Evolutionary conservation across 2,113 vertebrate genomes (phyloP).

Genomic region (Microcebus tavaratra): DNA sequence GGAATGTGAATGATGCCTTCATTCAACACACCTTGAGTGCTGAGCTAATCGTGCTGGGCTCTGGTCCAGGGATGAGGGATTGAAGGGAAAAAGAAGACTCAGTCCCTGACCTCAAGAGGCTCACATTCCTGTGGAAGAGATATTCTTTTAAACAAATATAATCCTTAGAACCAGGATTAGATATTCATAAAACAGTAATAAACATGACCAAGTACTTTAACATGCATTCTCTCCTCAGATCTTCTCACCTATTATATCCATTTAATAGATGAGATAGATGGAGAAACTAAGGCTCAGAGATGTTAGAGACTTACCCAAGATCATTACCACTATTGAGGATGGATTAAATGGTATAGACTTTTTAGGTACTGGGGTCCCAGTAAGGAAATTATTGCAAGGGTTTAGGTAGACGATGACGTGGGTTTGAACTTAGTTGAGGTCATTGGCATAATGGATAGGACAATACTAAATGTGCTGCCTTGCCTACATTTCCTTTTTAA

Average conservation of each 20-base stretch:
- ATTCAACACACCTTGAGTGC: background rate
- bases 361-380: background rate
- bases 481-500: background rate
- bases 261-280: slow-evolving; percentile 62
- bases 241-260: slow-evolving; percentile 47
- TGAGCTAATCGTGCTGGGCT: background rate
- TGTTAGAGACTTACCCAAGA: slow-evolving; percentile 68
- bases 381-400: background rate
- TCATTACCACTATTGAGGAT: background rate
- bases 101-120: background rate
- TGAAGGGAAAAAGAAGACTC: background rate
- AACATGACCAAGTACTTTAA: background rate
- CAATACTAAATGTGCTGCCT: background rate
- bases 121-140: background rate
- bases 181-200: background rate
- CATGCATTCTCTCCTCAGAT: slow-evolving; percentile 42
- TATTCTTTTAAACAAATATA: background rate
- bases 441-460: background rate
- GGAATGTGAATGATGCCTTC: background rate
- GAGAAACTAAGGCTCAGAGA: slow-evolving; percentile 64
- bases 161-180: background rate
- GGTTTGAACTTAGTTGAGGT: background rate
- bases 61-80: background rate
- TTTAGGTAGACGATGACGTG: background rate
- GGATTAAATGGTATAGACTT: background rate